Evolutionary conservation across 2,797 vertebrate species (phyloP).

Genomic region (Hipposideros larvatus): DNA sequence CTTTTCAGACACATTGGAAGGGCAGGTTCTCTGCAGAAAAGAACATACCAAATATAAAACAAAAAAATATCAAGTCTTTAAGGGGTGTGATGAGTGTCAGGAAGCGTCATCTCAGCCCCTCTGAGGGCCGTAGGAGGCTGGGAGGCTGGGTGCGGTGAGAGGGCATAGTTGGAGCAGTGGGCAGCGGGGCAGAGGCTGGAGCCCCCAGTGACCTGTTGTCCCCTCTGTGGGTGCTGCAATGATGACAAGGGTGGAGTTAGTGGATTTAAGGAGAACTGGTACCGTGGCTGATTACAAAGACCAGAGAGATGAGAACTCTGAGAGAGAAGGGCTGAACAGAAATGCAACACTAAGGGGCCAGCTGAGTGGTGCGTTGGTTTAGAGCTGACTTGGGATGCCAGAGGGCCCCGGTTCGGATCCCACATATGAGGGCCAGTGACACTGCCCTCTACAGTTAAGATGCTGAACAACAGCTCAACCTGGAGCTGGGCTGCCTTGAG

Average conservation of each 20-base stretch:
- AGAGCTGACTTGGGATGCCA: no score
- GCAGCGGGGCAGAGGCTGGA: neutral
- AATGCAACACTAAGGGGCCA: no score
- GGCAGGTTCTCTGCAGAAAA: neutral
- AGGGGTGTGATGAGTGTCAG: neutral
- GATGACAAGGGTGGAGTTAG: neutral
- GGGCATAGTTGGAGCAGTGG: fast-evolving
- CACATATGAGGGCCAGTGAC: no score
- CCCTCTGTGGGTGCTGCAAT: fast-evolving
- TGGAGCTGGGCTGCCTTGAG: no score
- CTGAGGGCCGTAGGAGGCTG: neutral
- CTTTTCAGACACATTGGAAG: neutral
- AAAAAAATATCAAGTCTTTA: neutral
- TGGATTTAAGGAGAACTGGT: neutral
- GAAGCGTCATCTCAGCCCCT: neutral
- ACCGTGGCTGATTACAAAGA: neutral
- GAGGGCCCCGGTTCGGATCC: no score
- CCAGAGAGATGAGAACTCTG: neutral
- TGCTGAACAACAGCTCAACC: no score
- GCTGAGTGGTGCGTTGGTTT: no score
- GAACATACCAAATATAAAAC: neutral
- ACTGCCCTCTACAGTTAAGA: no score
- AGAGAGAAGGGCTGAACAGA: neutral
- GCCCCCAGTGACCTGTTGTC: neutral
- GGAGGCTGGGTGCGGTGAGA: neutral